phyloP scores from a whole-genome alignment of 2,113 vertebrate species.

The Empidonax traillii region DNA sequence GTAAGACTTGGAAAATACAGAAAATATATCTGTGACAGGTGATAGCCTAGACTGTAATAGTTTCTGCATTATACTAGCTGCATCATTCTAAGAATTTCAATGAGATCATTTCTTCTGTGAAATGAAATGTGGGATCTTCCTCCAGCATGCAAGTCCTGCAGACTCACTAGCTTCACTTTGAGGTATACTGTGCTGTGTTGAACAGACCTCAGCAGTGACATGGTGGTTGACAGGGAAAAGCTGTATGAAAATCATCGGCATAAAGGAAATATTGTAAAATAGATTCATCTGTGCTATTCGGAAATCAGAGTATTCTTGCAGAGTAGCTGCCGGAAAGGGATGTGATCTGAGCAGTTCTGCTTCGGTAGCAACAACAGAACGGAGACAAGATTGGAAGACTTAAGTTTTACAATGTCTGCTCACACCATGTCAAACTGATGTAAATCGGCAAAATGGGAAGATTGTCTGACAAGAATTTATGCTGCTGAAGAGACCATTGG shows the following conservation, averaged over 20 bases:
- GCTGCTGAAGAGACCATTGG: neutral
- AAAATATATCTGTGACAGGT: neutral
- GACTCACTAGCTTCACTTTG: neutral
- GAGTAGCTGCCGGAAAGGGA: neutral
- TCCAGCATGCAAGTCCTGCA: neutral
- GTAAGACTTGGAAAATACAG: neutral
- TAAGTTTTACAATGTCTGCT: neutral
- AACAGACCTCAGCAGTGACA: neutral
- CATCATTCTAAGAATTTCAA: neutral
- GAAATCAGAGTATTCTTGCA: neutral
- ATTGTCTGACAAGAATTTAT: neutral
- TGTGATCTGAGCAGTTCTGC: neutral
- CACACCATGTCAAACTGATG: neutral
- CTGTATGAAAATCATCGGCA: neutral
- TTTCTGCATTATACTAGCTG: neutral
- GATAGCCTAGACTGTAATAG: neutral
- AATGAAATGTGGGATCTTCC: neutral
- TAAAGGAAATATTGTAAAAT: neutral
- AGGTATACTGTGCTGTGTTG: neutral
- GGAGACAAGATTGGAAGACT: neutral
- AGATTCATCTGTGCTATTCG: neutral
- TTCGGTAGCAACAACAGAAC: neutral
- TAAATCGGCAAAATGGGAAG: neutral
- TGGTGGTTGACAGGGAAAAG: neutral
- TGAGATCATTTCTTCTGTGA: neutral